These are phyloP conservation scores for Drosophila limbata DNA, from an alignment of 2,888 invertebrate genomes.

Conservation along the genomic window DNA sequence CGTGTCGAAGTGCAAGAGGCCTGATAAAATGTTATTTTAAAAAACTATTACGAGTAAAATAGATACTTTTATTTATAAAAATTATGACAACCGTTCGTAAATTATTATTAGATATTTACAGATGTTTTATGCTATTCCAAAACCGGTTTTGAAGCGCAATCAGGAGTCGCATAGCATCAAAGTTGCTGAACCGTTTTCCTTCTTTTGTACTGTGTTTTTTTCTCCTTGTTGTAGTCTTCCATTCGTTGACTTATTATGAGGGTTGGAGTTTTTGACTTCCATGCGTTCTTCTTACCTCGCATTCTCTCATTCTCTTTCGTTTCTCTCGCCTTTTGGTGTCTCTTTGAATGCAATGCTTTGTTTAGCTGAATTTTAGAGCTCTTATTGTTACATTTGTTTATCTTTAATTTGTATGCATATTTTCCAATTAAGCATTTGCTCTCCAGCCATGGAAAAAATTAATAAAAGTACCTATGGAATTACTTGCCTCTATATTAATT, in stretches of 20 bases:
- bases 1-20: background rate
- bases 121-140: background rate
- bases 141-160: constrained; percentile 57
- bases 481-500: background rate
- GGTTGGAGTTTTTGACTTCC: constrained; percentile 76
- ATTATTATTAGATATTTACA: background rate
- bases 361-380: constrained; percentile 70
- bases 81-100: background rate
- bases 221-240: constrained; percentile 68
- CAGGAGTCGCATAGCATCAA: constrained; percentile 42
- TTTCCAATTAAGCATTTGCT: constrained; percentile 66
- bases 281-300: constrained; percentile 62
- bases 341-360: constrained; percentile 74
- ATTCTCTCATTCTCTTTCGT: constrained; percentile 43
- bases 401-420: constrained; percentile 71
- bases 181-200: constrained; percentile 46
- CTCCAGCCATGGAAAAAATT: constrained; percentile 10
- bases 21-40: background rate
- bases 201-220: constrained; percentile 55
- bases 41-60: background rate
- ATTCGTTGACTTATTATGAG: constrained; percentile 76
- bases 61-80: background rate
- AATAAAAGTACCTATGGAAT: background rate
- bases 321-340: constrained; percentile 47
- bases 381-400: constrained; percentile 75